phyloP scores from a whole-genome alignment of 37 sponge, comb jelly and placozoan genomes.

The Oopsacas minuta region DNA sequence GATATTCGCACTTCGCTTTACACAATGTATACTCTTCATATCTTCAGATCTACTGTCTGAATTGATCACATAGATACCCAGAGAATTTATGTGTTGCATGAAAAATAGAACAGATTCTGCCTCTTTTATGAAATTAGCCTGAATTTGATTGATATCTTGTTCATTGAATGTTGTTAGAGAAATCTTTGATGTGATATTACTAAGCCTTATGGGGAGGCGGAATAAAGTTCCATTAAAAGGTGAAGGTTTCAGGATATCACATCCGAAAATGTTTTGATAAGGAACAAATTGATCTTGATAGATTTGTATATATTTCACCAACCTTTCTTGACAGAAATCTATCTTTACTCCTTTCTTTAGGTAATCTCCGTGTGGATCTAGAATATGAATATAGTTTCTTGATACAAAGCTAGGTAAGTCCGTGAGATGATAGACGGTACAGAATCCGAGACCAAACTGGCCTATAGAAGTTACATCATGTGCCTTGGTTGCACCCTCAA shows the following conservation, averaged over 20 bases:
- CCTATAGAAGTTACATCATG: slow-evolving; percentile 54
- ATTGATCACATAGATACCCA: background rate
- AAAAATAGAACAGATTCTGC: background rate
- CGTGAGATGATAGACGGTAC: slow-evolving; percentile 52
- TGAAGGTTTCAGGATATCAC: background rate
- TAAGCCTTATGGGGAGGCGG: slow-evolving; percentile 49
- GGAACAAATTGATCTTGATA: slow-evolving; percentile 51
- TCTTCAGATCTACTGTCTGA: background rate
- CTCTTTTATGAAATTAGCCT: background rate
- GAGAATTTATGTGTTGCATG: background rate
- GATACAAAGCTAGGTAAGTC: slow-evolving; percentile 74
- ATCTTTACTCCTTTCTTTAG: slow-evolving; percentile 15
- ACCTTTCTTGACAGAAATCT: slow-evolving; percentile 18
- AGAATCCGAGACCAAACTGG: slow-evolving; percentile 72
- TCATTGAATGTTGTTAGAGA: background rate
- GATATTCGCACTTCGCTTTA: background rate
- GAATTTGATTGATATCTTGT: background rate
- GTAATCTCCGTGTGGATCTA: slow-evolving; percentile 62
- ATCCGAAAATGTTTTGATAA: slow-evolving; percentile 54
- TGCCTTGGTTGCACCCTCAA: slow-evolving; percentile 57
- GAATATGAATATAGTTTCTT: slow-evolving; percentile 36
- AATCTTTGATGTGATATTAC: background rate
- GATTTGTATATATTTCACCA: background rate
- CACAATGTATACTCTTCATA: background rate
- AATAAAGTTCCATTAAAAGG: slow-evolving; percentile 59